Conservation (phyloP, 2,888 invertebrate genomes). For the Hirtodrosophila alboralis region DNA sequence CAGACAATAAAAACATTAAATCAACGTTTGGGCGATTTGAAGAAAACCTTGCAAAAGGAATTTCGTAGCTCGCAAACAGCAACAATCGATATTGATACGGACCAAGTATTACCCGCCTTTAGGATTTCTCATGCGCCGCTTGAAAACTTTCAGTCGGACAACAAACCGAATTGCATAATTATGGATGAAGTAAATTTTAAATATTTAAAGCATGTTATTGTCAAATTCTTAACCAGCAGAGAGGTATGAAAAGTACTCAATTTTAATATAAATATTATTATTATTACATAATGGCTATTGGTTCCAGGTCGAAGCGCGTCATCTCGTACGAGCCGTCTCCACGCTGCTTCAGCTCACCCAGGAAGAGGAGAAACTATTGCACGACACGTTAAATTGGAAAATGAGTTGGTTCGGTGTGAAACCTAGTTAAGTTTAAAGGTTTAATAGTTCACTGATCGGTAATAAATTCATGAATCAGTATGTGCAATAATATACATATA, state of each 20-base stretch:
- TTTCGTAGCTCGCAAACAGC: conserved; percentile 84
- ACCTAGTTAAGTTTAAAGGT: conserved; percentile 86
- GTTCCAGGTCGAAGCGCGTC: conserved; percentile 89
- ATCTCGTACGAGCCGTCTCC: conserved; percentile 94
- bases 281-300: conserved; percentile 8
- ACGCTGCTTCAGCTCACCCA: conserved; percentile 92
- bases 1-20: conserved; percentile 94
- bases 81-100: conserved; percentile 56
- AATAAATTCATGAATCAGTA: conserved; percentile 9
- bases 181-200: conserved; percentile 91
- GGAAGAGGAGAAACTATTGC: conserved; percentile 93
- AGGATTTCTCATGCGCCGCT: conserved; percentile 42
- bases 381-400: conserved; percentile 85
- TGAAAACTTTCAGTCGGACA: conserved; percentile 53
- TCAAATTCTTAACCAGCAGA: conserved; percentile 95
- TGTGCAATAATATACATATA: conserved; percentile 46
- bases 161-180: conserved; percentile 75
- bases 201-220: conserved; percentile 96
- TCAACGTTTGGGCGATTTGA: conserved; percentile 94
- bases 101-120: conserved; percentile 47
- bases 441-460: conserved; percentile 86
- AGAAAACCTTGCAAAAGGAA: conserved; percentile 95
- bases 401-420: conserved; percentile 85
- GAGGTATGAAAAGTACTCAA: conserved; percentile 85
- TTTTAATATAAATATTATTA: neutral